Evolutionary conservation across 1,140 invertebrate genomes (phyloP), one percentile per base, ranked within the genome.

Genomic region (Meteorus sp.): DNA sequence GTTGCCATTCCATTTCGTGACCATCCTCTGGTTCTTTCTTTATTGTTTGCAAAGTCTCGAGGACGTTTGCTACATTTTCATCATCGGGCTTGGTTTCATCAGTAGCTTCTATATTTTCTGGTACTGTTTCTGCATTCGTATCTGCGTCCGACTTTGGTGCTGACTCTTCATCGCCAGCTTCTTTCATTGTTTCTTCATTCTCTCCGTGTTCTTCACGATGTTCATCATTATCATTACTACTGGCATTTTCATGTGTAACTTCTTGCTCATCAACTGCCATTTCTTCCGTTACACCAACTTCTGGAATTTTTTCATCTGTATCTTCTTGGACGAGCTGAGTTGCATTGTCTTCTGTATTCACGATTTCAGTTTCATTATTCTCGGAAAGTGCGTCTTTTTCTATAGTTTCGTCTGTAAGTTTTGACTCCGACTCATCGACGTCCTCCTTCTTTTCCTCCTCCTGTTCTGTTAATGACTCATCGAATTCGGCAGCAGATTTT

Each of bases 21-120:
- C 62, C 68, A 5, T 78, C 78, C 13, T 68, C 64, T n/a, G 76
- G 76, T 55, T 80, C 74, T 4, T 79, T 65, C 62, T 86, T 85
- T 29, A 85, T 78, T 52, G 85, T 84, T 17, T n/a, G n/a, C n/a
- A 85, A 82, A 64, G 85, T 83, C 53, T 84, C 84, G 17, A 73
- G 67, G 6, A 64, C 50, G n/a, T 58, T 62, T 2, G 45, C 63
- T 31, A 45, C 9, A 5, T 6, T 27, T 3, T 15, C 6, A 1
- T 41, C 35, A 29, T 41, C 50, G 9, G 51, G 8, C n/a, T 19
- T 20, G 22, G 19, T 19, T 44, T 44, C 41, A 39, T 13, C 15
- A 3, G 17, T 15, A 23, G 7, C 17, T 1, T 44, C 41, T 8
- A 0, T 17, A 44, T 41, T 23, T 25, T 35, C 13, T 39, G 9